Base-by-base conservation (phyloP, 2,797 vertebrate genomes). In the Mergus octosetaceus region DNA sequence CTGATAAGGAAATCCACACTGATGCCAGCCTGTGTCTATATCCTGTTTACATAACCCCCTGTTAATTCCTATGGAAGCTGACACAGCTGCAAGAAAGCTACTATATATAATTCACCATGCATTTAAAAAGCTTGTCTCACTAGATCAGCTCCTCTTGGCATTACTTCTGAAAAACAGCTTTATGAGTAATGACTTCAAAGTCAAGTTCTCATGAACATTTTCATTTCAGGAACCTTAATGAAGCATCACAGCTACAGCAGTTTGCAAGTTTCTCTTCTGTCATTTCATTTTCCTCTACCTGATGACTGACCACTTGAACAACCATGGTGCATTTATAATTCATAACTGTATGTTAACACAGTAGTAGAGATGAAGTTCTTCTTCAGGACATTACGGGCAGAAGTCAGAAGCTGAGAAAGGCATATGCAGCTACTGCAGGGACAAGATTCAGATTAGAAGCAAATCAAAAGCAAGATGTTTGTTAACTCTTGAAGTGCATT, bases 1-100 rank as follows among this genome's bases (percentile, higher is more conserved):
- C 62, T 92, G 84, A 90, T 94, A 96, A 96, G 58, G 36, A 91
- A 75, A 75, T 45, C 24, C 78, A 93, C 53, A 92, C 62, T 87
- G 74, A 68, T 85, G 51, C 51, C 68, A 85, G 32, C 10, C 51
- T 51, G 6, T 54, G 66, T 28, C 71, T 85, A 53, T 27, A 85
- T 80, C 58, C 79, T 84, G 60, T 89, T 95, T 91, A 81, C 32
- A 49, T 39, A 90, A 24, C 18, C 36, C 58, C 17, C 36, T 65
- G 14, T 61, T 85, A 89, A 85, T 60, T 83, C 51, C 65, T 65
- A 20, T n/a, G 62, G 71, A 94, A 94, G 36, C 47, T 93, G 94
- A 64, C 28, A 69, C 36, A 89, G 76, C 82, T 91, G 76, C 72
- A 94, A 89, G 60, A 57, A 92, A 93, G 76, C 83, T 21, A 78